These are phyloP conservation scores for Caenorhabditis virilis DNA, from an alignment of 2,888 invertebrate species.

Conservation along the genomic window DNA sequence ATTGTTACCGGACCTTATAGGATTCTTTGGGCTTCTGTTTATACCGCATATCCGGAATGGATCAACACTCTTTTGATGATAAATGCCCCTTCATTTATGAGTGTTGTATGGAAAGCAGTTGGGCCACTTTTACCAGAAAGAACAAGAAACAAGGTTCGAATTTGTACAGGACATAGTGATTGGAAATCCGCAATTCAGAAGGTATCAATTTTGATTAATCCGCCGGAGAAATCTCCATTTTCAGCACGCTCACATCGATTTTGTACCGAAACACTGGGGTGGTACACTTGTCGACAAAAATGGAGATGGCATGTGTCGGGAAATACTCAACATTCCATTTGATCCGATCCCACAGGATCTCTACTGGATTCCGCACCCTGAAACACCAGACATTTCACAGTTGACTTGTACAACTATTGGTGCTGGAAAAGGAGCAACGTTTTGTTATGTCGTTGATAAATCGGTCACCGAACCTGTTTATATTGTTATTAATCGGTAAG, in stretches of 20 bases:
- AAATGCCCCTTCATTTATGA: constrained; percentile 58
- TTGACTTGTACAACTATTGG: constrained; percentile 41
- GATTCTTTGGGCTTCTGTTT: constrained; percentile 59
- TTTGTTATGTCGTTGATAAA: constrained; percentile 43
- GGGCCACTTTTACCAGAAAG: constrained; percentile 58
- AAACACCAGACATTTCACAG: constrained; percentile 42
- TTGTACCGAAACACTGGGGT: constrained; percentile 59
- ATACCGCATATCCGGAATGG: constrained; percentile 62
- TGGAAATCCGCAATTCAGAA: constrained; percentile 45
- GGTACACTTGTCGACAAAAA: constrained; percentile 51
- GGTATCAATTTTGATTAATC: too few species aligned
- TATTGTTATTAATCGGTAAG: constrained; percentile 48
- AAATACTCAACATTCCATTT: constrained; percentile 50
- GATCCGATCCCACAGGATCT: constrained; percentile 53
- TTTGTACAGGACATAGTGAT: constrained; percentile 43
- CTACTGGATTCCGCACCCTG: constrained; percentile 49
- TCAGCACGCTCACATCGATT: constrained; percentile 46
- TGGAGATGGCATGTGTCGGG: too few species aligned
- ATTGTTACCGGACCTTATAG: constrained; percentile 61
- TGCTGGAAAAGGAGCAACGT: constrained; percentile 45
- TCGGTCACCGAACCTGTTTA: constrained; percentile 35
- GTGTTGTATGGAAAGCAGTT: constrained; percentile 58
- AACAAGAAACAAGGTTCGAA: constrained; percentile 55
- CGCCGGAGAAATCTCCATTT: neutral
- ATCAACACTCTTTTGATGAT: constrained; percentile 53